Conservation (phyloP, 2,113 vertebrate species). For the Poeciliopsis turrubarensis region DNA sequence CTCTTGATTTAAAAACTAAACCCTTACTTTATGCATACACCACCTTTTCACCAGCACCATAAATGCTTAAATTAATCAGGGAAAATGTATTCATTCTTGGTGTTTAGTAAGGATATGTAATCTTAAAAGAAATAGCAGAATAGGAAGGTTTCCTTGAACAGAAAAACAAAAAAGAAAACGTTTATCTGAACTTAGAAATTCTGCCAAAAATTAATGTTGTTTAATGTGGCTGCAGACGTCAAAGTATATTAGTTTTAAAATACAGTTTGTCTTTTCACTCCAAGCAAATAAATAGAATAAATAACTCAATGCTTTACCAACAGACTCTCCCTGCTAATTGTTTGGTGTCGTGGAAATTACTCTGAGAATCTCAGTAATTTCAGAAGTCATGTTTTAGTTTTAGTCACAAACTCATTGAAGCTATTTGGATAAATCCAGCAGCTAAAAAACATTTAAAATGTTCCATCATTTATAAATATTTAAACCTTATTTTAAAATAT, state of each 20-base stretch:
- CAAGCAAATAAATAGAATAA: conserved; percentile 55
- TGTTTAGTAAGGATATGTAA: background rate
- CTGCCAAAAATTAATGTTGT: background rate
- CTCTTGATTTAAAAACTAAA: too few species aligned
- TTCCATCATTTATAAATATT: background rate
- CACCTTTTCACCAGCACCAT: background rate
- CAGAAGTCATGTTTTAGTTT: background rate
- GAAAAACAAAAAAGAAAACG: background rate
- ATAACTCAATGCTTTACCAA: conserved; percentile 51
- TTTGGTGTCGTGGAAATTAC: conserved; percentile 27
- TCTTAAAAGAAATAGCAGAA: background rate
- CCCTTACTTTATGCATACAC: background rate
- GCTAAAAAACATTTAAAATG: conserved; percentile 8
- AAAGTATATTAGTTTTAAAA: conserved; percentile 22
- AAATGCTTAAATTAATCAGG: background rate
- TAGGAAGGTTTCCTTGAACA: background rate
- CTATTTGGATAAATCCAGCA: background rate
- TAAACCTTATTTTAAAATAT: background rate
- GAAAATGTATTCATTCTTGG: background rate
- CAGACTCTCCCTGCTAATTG: conserved; percentile 9
- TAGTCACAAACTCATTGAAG: background rate
- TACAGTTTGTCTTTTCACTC: conserved; percentile 35
- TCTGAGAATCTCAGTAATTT: background rate
- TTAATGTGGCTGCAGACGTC: conserved; percentile 20
- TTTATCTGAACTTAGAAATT: background rate